Evolutionary conservation across 2,888 invertebrate species (phyloP).

Genomic region (Laspeyria flexula): DNA sequence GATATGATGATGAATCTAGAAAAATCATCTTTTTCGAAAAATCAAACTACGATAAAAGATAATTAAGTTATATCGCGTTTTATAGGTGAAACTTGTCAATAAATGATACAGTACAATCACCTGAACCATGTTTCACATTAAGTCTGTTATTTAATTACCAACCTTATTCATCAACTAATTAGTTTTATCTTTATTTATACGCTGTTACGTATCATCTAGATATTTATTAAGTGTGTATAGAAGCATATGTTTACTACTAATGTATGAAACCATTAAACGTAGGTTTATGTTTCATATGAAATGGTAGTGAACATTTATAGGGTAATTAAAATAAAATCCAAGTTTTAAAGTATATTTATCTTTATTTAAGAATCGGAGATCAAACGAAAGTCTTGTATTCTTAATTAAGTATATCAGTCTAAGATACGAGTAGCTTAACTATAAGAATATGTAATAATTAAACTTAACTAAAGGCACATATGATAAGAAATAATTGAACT

Average conservation of each 20-base stretch:
- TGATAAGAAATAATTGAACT: slow-evolving; percentile 31
- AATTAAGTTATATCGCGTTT: not conserved
- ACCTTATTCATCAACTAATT: not conserved
- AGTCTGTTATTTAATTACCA: not conserved
- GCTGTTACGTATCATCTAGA: not conserved
- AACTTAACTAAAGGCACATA: slow-evolving; percentile 28
- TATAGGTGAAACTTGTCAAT: not conserved
- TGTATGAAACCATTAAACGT: not conserved
- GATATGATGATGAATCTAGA: too few relatives aligned
- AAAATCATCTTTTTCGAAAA: not conserved
- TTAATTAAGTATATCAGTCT: slow-evolving; percentile 74
- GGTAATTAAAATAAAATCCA: slow-evolving; percentile 37
- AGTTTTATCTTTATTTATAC: not conserved
- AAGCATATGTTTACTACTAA: too few relatives aligned
- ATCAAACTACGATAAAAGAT: not conserved
- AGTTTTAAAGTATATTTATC: slow-evolving; percentile 48
- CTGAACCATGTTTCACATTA: not conserved
- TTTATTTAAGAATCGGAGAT: slow-evolving; percentile 81
- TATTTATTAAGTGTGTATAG: too few relatives aligned
- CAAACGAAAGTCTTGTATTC: slow-evolving; percentile 84
- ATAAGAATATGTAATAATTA: too few relatives aligned
- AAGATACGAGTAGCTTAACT: slow-evolving; percentile 46
- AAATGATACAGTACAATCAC: not conserved
- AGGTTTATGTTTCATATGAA: slow-evolving; percentile 11
- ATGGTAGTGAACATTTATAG: slow-evolving; percentile 9